Evolutionary conservation across 2,888 invertebrate genomes (phyloP), one percentile per base, ranked within the genome.

Genomic region (Daptonema setosum): DNA sequence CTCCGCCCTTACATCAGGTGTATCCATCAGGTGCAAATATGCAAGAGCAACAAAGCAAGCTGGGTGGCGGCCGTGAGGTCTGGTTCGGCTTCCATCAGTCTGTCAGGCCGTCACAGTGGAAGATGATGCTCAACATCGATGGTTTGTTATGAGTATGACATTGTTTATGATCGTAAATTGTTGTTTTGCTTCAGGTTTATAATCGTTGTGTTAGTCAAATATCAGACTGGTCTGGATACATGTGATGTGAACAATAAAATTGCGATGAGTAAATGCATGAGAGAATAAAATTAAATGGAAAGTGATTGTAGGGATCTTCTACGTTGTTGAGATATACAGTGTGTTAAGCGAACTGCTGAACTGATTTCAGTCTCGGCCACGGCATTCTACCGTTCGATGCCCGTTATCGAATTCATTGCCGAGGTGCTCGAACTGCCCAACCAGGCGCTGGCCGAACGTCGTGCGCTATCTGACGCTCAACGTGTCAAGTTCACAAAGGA

Each of bases 41-140:
- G 45, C 45, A 28, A 50, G 50, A 50, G 50, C 50, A 24, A 22
- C 26, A 50, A 28, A 28, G 55, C 50, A 57, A 57, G 28, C 77
- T 97, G 58, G 80, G 82, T 0, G 93, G 93, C 61, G 95, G 95
- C 30, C 78, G 95, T 64, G 95, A 97, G 74, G 97, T 99, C 1
- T 99, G 97, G 97, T 99, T 99, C 76, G 97, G 97, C 74, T 99
- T 99, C 74, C 97, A 99, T 79, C 97, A 99, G 75, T 90, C 90
- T 61, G 95, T 99, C 24, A 80, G 95, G 67, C 97, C 97, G 17
- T 93, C 93, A 60, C 95, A 95, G 70, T 99, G 97, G 97, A 97
- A 97, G 78, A 99, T 99, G 97, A 97, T 99, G 93, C 80, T 99
- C 60, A 97, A 97, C 74, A 99, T 97, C 75, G 97, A 99, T 76